Evolutionary conservation across 2,888 invertebrate species (phyloP), one percentile per base, ranked within the genome.

Genomic region (Carpatolechia fugitivella): DNA sequence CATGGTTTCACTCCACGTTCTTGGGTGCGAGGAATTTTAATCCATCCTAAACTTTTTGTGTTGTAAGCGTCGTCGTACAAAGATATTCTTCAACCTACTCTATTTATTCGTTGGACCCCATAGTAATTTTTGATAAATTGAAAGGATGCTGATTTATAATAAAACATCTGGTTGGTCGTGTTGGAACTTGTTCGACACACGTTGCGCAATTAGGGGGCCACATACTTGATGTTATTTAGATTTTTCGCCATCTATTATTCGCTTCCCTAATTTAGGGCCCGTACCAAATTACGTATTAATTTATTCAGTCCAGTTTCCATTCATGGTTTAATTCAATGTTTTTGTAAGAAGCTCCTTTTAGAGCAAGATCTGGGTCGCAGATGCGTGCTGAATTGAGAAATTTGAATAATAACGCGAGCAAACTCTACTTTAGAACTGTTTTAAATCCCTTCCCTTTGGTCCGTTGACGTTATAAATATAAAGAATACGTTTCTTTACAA

Each of bases 241-340:
- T 70, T 73, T 84, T 86, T 84, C 71, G 82, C 82, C 77, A 81
- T 66, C 80, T 73, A 82, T 89, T 85, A 82, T 87, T 68, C 76
- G 69, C 72, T 78, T 76, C 87, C 82, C 82, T 85, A 90, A 85
- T 83, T 64, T 68, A 63, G 81, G 89, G 86, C 80, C 85, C 82
- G 80, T 79, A 81, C 82, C 80, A 76, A 85, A 88, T 89, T 87
- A 82, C 74, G 78, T 80, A 83, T 88, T 89, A 84, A 88, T 84
- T 74, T 78, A 88, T 87, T 77, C 87, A 81, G 82, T 87, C 88
- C 88, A 89, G 89, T 88, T 88, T 85, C 80, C 74, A 86, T 89
- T 89, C 86, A 88, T 82, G 82, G 54, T 82, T 77, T 81, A 83
- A 85, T 84, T 80, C 80, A 77, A 80, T 82, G 82, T 85, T 81